These are phyloP conservation scores for Catamblyrhynchus diadema DNA, from an alignment of 2,797 vertebrate species.

Conservation along the genomic window DNA sequence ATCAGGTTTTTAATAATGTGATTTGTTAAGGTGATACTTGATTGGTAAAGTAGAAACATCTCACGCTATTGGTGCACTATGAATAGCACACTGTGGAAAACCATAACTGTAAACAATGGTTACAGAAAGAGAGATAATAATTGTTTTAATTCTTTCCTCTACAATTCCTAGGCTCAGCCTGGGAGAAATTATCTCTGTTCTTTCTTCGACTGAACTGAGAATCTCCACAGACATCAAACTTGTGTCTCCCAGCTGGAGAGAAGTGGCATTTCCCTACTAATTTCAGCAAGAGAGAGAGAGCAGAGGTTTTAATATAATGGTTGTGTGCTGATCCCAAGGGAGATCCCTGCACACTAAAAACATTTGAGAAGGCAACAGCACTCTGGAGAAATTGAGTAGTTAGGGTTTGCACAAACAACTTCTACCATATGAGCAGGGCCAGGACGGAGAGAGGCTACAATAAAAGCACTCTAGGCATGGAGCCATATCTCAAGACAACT, in stretches of 20 bases:
- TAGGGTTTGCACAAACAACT: not conserved
- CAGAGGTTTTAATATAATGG: not conserved
- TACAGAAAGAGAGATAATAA: not conserved
- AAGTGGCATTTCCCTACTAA: not conserved
- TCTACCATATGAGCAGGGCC: not conserved
- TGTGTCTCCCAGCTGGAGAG: not conserved
- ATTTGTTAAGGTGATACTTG: not conserved
- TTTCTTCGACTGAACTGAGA: not conserved
- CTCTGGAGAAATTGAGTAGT: not conserved
- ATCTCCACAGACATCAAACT: not conserved
- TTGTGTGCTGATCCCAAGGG: not conserved
- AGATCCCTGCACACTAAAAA: not conserved
- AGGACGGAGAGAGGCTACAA: not conserved
- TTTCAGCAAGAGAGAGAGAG: not conserved
- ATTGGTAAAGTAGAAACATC: no score
- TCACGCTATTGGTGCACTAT: not conserved
- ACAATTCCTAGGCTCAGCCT: not conserved
- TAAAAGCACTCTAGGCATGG: constrained; percentile 21
- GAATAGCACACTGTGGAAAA: not conserved
- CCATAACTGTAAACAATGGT: not conserved
- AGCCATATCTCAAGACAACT: not conserved
- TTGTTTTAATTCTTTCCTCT: not conserved
- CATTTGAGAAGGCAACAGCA: not conserved
- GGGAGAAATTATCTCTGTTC: not conserved
- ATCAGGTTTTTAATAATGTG: not conserved